Evolutionary conservation across 1,140 invertebrate genomes (phyloP).

Genomic region (Drosophila sturtevanti): DNA sequence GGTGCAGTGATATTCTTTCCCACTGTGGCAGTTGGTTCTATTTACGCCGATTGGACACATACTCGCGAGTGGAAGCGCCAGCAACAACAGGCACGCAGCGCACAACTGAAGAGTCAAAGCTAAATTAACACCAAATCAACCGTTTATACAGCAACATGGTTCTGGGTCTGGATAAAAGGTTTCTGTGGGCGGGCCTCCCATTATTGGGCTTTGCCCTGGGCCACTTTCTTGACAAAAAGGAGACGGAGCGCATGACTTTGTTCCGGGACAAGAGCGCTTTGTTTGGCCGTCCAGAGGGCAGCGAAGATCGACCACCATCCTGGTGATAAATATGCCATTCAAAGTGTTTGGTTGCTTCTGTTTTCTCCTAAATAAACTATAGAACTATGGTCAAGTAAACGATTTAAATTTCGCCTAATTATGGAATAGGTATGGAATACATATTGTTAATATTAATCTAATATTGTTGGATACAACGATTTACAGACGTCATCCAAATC

Average conservation of each 20-base stretch:
- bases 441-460: background rate
- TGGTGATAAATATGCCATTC: constrained; percentile 83
- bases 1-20: constrained; percentile 87
- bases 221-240: constrained; percentile 86
- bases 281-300: constrained; percentile 86
- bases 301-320: constrained; percentile 86
- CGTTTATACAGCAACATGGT: constrained; percentile 81
- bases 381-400: constrained; percentile 23
- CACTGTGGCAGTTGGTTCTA: constrained; percentile 83
- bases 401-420: background rate
- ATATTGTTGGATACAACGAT: too few species aligned
- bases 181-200: constrained; percentile 83
- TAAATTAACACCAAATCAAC: constrained; percentile 22
- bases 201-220: constrained; percentile 85
- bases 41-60: constrained; percentile 88
- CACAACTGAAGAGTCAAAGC: constrained; percentile 54
- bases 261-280: constrained; percentile 91
- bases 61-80: constrained; percentile 88
- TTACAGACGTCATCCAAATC: too few species aligned
- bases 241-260: constrained; percentile 87
- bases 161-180: constrained; percentile 84
- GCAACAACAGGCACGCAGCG: constrained; percentile 72
- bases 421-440: background rate
- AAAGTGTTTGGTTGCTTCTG: constrained; percentile 30
- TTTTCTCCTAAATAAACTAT: constrained; percentile 61